These are phyloP conservation scores for Melipona beecheii DNA, from an alignment of 2,888 invertebrate genomes.

Conservation along the genomic window DNA sequence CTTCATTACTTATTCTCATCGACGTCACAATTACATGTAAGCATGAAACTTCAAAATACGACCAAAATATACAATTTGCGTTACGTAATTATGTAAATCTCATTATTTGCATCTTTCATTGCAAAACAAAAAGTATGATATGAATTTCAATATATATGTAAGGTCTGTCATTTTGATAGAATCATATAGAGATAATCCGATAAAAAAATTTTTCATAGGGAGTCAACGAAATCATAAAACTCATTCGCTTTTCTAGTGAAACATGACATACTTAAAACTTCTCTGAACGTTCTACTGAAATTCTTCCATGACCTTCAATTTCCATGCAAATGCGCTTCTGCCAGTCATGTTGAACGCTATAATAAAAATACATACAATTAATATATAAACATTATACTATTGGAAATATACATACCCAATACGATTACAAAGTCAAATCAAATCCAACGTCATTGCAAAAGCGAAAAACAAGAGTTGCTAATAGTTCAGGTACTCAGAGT, in stretches of 20 bases:
- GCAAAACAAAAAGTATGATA: not conserved
- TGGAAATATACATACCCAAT: not conserved
- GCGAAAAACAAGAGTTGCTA: not conserved
- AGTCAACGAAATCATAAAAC: not conserved
- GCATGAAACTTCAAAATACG: not conserved
- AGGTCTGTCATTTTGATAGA: not conserved
- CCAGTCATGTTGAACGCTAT: not conserved
- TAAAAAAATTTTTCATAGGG: not conserved
- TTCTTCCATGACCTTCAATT: conserved; percentile 16
- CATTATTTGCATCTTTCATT: not conserved
- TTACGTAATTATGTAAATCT: not conserved
- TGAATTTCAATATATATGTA: not conserved
- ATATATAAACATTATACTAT: not conserved
- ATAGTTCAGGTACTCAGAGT: not conserved
- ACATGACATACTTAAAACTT: conserved; percentile 26
- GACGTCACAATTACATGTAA: not conserved
- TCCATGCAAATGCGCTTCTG: conserved; percentile 2
- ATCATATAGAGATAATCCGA: not conserved
- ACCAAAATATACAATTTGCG: not conserved
- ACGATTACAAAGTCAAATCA: not conserved
- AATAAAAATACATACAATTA: not conserved
- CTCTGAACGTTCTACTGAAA: conserved; percentile 23
- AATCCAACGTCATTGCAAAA: not conserved
- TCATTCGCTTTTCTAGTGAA: not conserved
- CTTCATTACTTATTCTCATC: not conserved